Evolutionary conservation across 2,888 invertebrate genomes (phyloP).

Genomic region (Tenthredo mesomela): DNA sequence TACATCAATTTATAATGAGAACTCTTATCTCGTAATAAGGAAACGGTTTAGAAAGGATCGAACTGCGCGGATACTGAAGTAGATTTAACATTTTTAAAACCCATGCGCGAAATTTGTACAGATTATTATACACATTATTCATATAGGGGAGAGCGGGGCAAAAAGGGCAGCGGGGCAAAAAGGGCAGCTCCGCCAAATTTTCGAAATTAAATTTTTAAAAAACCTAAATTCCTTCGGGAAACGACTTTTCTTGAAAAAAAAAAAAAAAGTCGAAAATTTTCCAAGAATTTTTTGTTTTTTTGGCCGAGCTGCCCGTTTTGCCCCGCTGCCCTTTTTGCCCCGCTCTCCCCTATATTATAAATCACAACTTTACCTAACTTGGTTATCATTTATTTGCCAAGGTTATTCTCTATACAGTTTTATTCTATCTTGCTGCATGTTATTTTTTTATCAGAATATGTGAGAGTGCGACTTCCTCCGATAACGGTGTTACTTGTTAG

Average conservation of each 20-base stretch:
- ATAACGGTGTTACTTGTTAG: conserved; percentile 4
- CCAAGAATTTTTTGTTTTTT: no score
- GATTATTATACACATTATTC: no score
- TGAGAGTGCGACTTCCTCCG: not conserved
- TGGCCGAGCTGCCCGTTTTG: no score
- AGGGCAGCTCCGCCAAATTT: no score
- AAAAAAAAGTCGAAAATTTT: no score
- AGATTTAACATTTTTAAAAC: not conserved
- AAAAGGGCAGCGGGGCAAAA: no score
- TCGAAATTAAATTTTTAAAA: no score
- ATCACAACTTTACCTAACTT: not conserved
- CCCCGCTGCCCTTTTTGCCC: no score
- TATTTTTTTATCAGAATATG: not conserved
- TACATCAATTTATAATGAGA: not conserved
- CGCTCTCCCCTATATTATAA: no score
- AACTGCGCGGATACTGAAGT: not conserved
- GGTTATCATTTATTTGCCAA: not conserved
- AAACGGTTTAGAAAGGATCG: not conserved
- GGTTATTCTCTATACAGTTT: not conserved
- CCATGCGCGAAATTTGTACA: not conserved
- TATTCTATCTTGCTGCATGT: not conserved
- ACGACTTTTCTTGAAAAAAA: no score
- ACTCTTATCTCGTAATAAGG: not conserved
- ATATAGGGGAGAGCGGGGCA: no score
- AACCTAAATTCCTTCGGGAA: no score